Evolutionary conservation across 2,797 vertebrate genomes (phyloP), one percentile per base, ranked within the genome.

Genomic region (Bufotes viridis): DNA sequence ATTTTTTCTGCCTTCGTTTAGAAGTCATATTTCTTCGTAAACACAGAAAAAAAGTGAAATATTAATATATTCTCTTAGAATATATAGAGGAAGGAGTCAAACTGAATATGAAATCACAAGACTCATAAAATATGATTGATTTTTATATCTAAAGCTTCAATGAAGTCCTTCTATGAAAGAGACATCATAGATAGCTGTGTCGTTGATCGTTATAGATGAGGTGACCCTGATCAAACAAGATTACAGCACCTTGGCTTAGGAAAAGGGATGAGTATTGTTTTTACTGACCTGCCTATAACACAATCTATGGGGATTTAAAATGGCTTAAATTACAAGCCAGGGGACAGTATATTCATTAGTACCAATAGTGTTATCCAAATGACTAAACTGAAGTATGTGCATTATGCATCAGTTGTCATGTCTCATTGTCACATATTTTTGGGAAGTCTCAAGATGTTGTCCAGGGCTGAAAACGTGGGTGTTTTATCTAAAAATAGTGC

Each of bases 91-190:
- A 75, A 29, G 22, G 72, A 74, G 42, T 74, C 74, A 78, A 78
- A 60, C 78, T 80, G 78, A 80, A 60, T 60, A 42, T 29, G 26
- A 80, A 60, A 80, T 80, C 78, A 80, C 78, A 80, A 61, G 78
- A 60, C 15, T 29, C 55, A 20, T 58, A 29, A 79, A 79, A 79
- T 79, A 79, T 79, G 57, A 80, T 80, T 80, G 78, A 24, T 58
- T 80, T 58, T 34, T 60, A 60, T 29, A 80, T 80, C 78, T 80
- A 34, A 60, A 29, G 78, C 55, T 55, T 55, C 20, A 53, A 55
- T 53, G 34, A 74, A 49, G 70, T 20, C 69, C 15, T 34, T 49
- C 70, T 74, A 74, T 74, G 74, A 24, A 24, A 78, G 15, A 51
- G 22, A 51, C 74, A 78, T 63, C 57, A 80, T 15, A 57, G 58